Evolutionary conservation across 1,140 invertebrate genomes (phyloP), one percentile per base, ranked within the genome.

Genomic region (Tyrophagus putrescentiae): DNA sequence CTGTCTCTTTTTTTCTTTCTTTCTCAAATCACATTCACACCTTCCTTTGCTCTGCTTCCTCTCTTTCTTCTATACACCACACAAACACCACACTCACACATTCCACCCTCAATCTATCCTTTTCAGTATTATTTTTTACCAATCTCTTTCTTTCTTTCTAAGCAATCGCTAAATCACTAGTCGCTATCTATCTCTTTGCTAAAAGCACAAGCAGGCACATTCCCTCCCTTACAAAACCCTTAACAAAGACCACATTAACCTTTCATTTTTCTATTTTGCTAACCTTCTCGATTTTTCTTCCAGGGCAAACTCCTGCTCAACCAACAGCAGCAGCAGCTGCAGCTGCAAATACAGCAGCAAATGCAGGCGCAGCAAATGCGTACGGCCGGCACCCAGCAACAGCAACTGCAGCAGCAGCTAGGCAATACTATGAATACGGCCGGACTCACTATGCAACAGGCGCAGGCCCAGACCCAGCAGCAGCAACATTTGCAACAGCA

Each of bases 31-130:
- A 54, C 52, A 54, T 54, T 54, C 52, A 54, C 52, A 54, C 39
- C 39, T 54, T 34, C 52, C 39, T 3, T 54, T 54, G 52, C 52
- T 54, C 52, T 54, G 52, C 52, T 54, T 54, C 52, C 52, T 54
- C 52, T 54, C n/a, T 16, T 13, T 23, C 16, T 4, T 33, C 25
- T 2, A 3, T 33, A 27, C 28, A 54, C 31, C 21, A 27, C 16
- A 18, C 4, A 53, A 53, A 27, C 44, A 53, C 27, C 23, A n/a
- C 13, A 56, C 16, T 34, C 21, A 56, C 16, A 42, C 41, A 42
- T 2, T 21, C 1, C 18, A 2, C 18, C 1, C 1, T 21, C 18
- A n/a, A 42, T 5, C 25, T 1, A 42, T 3, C 4, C 25, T 1
- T 42, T 42, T 42, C 41, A 42, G 18, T 42, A 21, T 42, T 42